These are phyloP conservation scores for Colossoma macropomum DNA, from an alignment of 2,113 vertebrate genomes.

Conservation along the genomic window DNA sequence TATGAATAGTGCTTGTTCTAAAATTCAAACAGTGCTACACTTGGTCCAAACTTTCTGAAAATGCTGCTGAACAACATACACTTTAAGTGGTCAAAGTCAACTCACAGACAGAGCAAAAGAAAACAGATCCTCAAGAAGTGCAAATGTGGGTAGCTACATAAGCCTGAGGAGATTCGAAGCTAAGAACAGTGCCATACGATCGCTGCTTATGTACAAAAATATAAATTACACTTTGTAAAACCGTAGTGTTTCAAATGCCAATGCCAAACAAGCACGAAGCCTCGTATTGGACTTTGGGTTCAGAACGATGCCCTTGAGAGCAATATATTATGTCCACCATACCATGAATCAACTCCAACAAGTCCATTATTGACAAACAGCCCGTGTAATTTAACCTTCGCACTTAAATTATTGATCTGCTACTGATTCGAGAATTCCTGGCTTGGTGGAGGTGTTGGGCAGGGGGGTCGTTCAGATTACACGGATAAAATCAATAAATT, in stretches of 20 bases:
- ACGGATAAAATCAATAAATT: constrained; percentile 45
- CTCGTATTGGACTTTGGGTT: constrained; percentile 51
- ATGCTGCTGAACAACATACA: background rate
- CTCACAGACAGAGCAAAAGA: constrained; percentile 5
- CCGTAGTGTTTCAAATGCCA: constrained; percentile 68
- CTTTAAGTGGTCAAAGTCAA: constrained; percentile 6
- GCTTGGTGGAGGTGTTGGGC: background rate
- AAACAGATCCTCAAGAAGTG: constrained; percentile 40
- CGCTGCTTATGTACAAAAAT: constrained; percentile 48
- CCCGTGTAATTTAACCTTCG: constrained; percentile 42
- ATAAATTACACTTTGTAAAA: constrained; percentile 56
- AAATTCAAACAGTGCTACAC: background rate
- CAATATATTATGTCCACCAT: constrained; percentile 39
- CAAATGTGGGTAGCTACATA: constrained; percentile 46
- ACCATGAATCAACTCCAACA: constrained; percentile 58
- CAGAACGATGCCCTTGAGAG: constrained; percentile 39
- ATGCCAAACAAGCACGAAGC: constrained; percentile 48
- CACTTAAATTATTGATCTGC: constrained; percentile 52
- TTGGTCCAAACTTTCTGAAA: constrained; percentile 3
- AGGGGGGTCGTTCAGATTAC: constrained; percentile 27
- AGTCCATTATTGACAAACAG: constrained; percentile 60
- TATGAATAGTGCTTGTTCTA: background rate
- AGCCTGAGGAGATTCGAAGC: constrained; percentile 36
- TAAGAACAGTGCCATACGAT: constrained; percentile 21
- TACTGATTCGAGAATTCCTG: constrained; percentile 15